phyloP scores from a whole-genome alignment of 2,797 vertebrate species.

The Melanotaenia maccullochi region DNA sequence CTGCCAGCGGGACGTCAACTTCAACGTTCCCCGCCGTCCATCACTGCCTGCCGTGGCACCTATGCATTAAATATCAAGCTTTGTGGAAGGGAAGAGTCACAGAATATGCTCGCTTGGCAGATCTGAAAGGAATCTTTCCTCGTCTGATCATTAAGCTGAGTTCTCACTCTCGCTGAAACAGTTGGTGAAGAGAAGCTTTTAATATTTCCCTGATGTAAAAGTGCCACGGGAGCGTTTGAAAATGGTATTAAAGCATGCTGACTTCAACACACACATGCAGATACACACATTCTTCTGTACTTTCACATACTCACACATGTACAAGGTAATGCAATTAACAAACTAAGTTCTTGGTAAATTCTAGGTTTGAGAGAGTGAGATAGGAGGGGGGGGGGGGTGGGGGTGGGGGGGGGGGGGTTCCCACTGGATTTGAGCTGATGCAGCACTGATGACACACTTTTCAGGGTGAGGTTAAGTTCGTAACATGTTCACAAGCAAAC shows the following conservation, averaged over 20 bases:
- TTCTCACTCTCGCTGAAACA: slow-evolving; percentile 52
- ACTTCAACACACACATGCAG: slow-evolving; percentile 23
- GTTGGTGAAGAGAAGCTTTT: slow-evolving; percentile 53
- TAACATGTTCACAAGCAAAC: slow-evolving; percentile 29
- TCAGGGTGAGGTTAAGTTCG: slow-evolving; percentile 5
- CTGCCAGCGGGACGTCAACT: slow-evolving; percentile 56
- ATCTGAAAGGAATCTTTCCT: slow-evolving; percentile 51
- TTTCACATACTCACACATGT: slow-evolving; percentile 4
- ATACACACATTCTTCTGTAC: slow-evolving; percentile 5
- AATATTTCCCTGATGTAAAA: slow-evolving; percentile 64
- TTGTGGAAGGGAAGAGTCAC: slow-evolving; percentile 36
- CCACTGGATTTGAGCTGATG: slow-evolving; percentile 37
- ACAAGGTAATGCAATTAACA: slow-evolving; percentile 58
- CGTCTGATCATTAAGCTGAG: slow-evolving; percentile 58
- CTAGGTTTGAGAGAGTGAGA: slow-evolving; percentile 13
- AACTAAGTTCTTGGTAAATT: slow-evolving; percentile 54
- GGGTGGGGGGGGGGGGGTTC: not conserved
- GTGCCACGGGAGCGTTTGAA: slow-evolving; percentile 51
- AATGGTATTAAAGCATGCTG: slow-evolving; percentile 50
- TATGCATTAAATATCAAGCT: slow-evolving; percentile 74
- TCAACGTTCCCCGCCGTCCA: slow-evolving; percentile 50
- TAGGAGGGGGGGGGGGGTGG: not conserved
- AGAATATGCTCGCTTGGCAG: slow-evolving; percentile 50
- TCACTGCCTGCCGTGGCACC: slow-evolving; percentile 60
- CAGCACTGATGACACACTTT: slow-evolving; percentile 55